Conservation (phyloP, 2,888 invertebrate species). For the Sericinus montela region DNA sequence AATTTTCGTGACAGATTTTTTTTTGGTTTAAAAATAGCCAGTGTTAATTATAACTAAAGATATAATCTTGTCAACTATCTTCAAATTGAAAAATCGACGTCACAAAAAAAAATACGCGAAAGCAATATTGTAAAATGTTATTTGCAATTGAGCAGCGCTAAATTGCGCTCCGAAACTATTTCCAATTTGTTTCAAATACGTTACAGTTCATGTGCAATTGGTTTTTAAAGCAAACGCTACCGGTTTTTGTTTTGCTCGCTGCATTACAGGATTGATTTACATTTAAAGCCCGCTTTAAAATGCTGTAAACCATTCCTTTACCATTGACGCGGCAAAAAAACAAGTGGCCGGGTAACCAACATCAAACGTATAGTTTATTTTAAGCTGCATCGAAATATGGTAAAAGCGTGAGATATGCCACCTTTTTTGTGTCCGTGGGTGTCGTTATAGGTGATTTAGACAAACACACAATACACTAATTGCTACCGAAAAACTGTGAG, state of each 20-base stretch:
- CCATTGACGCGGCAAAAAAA: not conserved
- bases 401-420: too few species aligned
- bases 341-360: too few species aligned
- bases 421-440: too few species aligned
- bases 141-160: slow-evolving; percentile 12
- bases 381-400: too few species aligned
- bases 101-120: slow-evolving; percentile 4
- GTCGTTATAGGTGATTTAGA: too few species aligned
- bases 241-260: slow-evolving; percentile 2
- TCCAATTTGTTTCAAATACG: slow-evolving; percentile 18
- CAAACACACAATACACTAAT: too few species aligned
- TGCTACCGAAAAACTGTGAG: too few species aligned
- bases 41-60: too few species aligned
- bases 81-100: slow-evolving; percentile 9
- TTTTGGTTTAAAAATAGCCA: too few species aligned
- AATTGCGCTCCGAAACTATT: slow-evolving; percentile 16
- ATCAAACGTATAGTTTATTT: too few species aligned
- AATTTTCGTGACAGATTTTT: too few species aligned
- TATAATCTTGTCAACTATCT: too few species aligned
- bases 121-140: not conserved
- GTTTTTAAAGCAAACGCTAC: slow-evolving; percentile 14
- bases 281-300: not conserved
- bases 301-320: not conserved
- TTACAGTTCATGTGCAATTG: slow-evolving; percentile 11
- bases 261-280: slow-evolving; percentile 7